A percentile compares a stretch with the other conserved stretches of the same genome.
Evolutionary conservation across 2,113 vertebrate species (phyloP).

Genomic region (Heptranchias perlo): DNA sequence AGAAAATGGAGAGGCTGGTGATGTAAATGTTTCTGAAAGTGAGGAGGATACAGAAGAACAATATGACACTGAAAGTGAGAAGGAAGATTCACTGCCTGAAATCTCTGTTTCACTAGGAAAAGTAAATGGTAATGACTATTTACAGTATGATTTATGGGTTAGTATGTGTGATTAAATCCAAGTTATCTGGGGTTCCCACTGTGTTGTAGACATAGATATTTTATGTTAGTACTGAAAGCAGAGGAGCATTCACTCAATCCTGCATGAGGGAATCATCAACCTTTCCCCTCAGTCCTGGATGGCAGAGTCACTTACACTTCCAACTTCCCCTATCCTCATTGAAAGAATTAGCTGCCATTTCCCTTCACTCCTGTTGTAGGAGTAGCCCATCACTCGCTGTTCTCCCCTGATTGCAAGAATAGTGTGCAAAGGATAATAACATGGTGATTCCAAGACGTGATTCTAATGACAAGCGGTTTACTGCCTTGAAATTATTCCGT

Average conservation of each 20-base stretch:
- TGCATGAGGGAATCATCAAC: not conserved
- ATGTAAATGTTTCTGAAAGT: not conserved
- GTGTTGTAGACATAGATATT: not conserved
- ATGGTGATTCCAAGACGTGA: not conserved
- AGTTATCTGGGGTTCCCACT: not conserved
- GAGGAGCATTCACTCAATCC: not conserved
- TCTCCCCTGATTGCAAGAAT: not conserved
- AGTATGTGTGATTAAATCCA: not conserved
- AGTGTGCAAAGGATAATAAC: not conserved
- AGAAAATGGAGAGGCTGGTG: not conserved
- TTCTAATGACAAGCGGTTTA: not conserved
- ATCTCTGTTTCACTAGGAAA: not conserved
- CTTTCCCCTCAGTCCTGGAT: not conserved
- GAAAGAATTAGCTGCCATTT: not conserved
- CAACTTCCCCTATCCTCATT: not conserved
- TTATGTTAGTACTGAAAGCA: not conserved
- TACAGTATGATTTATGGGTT: not conserved
- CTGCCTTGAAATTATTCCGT: not conserved
- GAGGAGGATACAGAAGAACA: not conserved
- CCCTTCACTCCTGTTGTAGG: not conserved
- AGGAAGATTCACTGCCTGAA: not conserved
- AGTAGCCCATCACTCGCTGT: not conserved
- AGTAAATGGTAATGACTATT: not conserved
- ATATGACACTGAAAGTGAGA: not conserved
- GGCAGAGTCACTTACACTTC: not conserved